Base-by-base conservation (phyloP, 2,888 invertebrate genomes). In the Parochlus steinenii region DNA sequence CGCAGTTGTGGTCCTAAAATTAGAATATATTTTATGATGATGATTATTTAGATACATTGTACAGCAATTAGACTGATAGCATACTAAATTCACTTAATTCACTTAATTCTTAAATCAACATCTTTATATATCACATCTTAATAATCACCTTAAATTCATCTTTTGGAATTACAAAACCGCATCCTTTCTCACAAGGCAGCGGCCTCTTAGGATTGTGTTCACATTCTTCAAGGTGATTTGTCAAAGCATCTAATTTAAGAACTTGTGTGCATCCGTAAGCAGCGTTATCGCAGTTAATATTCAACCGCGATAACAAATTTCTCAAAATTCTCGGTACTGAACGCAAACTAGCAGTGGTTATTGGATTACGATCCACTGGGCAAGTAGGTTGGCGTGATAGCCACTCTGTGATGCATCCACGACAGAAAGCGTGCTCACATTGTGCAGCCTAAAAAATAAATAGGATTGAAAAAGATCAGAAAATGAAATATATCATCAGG, bases 381-480 rank as follows among this genome's bases (percentile, higher is more conserved):
- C 93, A 95, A 22, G 86, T 90, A 12, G 86, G 87, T 56, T 92
- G 90, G 33, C 86, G 72, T 43, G 81, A 80, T 44, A 93, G 73
- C 93, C 93, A 95, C 61, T 92, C 89, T 41, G 81, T 81, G 48
- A 95, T 95, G 59, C 93, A 95, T 32, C 73, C 74, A 48, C 79
- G 74, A 58, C 93, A 95, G 62, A 93, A 95, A 38, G 92, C 90
- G 64, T 95, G 93, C 56, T 95, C 93, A 60, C 93, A 95, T 48
- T 77, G 75, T 33, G 89, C 89, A 36, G 92, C 90, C 90, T 89
- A 56, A 31, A 61, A 58, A 35, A 14, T n/a, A 27, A 14, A 17
- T n/a, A 19, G 2, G 12, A 28, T 19, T 7, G 14, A 7, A 15
- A 32, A 23, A 26, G 17, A 32, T 16, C 25, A 27, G 14, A 8